A percentile compares a stretch with the other conserved stretches of the same genome.
Conservation (phyloP, 2,888 invertebrate species). For the Xestia rhomboidea region DNA sequence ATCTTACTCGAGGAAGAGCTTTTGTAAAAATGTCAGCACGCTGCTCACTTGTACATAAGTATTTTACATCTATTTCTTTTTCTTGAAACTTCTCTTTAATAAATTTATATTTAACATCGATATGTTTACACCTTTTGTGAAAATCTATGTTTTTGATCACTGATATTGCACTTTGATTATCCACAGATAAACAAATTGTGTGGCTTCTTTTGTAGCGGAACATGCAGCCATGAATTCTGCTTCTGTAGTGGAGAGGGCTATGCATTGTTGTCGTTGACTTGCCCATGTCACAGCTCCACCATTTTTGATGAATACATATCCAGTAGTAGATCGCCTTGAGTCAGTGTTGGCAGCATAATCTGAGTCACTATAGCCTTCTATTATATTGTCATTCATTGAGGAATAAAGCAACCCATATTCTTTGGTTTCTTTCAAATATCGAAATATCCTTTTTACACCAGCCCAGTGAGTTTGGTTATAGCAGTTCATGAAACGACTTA, state of each 20-base stretch:
- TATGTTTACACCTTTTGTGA: no score
- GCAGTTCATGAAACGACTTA: no score
- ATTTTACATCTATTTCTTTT: not conserved
- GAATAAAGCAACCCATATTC: not conserved
- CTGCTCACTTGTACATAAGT: not conserved
- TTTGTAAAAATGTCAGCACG: slow-evolving; percentile 2
- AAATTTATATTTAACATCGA: not conserved
- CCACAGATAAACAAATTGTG: no score
- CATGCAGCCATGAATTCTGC: no score
- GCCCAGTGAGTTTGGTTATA: not conserved
- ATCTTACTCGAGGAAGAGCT: not conserved
- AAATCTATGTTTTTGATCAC: no score
- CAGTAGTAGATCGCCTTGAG: not conserved
- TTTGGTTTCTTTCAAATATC: no score
- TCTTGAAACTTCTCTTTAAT: not conserved
- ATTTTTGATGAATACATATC: not conserved
- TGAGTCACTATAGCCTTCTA: not conserved
- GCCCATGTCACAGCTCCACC: not conserved
- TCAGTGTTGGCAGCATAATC: not conserved
- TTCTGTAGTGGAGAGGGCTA: no score
- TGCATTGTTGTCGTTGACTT: not conserved
- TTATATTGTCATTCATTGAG: not conserved
- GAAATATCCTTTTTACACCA: not conserved
- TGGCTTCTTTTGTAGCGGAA: no score
- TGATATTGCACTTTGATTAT: no score